These are phyloP conservation scores for Lissocephala sabroskyi DNA, from an alignment of 2,888 invertebrate species.

Conservation along the genomic window DNA sequence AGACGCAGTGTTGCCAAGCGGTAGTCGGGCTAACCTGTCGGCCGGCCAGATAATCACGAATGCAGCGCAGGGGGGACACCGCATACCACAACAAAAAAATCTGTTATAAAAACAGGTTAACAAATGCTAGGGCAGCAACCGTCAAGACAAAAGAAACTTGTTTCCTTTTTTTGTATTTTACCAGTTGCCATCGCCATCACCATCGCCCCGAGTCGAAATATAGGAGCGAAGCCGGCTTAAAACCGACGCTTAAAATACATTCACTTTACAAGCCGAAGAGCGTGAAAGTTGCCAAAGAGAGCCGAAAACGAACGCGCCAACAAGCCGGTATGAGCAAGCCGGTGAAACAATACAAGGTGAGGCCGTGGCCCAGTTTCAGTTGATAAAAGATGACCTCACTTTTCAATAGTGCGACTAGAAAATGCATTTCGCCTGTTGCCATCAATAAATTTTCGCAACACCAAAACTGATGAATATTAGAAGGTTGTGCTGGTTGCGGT, in stretches of 20 bases:
- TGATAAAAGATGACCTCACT: no score
- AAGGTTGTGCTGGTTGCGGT: no score
- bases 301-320: constrained; percentile 28
- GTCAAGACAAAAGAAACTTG: constrained; percentile 14
- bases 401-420: no score
- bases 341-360: no score
- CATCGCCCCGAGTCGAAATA: not conserved
- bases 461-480: no score
- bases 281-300: not conserved
- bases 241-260: not conserved
- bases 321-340: no score
- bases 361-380: no score
- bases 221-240: not conserved
- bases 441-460: no score
- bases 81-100: constrained; percentile 28
- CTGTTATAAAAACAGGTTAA: constrained; percentile 68
- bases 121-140: constrained; percentile 59
- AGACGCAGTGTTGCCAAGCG: constrained; percentile 51
- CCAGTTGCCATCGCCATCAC: not conserved
- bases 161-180: not conserved
- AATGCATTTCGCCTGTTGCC: no score
- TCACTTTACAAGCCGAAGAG: not conserved
- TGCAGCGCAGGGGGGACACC: constrained; percentile 22
- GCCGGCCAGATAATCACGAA: constrained; percentile 16
- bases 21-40: constrained; percentile 22